A percentile compares a stretch with the other conserved stretches of the same genome.
phyloP scores from a whole-genome alignment of 2,113 vertebrate species.

The Neogobius melanostomus region DNA sequence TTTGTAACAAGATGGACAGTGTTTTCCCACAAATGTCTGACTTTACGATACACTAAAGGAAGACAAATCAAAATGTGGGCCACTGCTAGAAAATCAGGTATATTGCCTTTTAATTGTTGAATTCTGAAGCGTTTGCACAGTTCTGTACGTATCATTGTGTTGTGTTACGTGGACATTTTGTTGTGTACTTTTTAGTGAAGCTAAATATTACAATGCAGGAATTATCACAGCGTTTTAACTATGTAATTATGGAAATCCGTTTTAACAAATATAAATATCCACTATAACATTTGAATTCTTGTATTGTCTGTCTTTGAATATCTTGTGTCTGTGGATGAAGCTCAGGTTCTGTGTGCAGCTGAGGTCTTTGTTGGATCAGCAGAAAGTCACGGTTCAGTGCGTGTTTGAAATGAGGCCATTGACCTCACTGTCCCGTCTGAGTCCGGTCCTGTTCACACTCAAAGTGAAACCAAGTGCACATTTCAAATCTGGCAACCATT shows the following conservation, averaged over 20 bases:
- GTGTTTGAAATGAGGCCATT: conserved; percentile 59
- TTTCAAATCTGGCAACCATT: not conserved
- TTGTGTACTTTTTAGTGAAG: not conserved
- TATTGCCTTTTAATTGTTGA: no score
- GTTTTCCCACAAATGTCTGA: no score
- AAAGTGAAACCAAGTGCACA: not conserved
- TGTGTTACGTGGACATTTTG: not conserved
- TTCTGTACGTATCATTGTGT: not conserved
- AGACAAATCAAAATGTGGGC: no score
- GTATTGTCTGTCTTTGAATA: conserved; percentile 19
- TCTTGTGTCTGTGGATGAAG: not conserved
- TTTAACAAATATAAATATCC: conserved; percentile 40
- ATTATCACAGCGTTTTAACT: conserved; percentile 24
- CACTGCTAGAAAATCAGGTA: no score
- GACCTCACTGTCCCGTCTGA: conserved; percentile 4
- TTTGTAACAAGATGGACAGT: no score
- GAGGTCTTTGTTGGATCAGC: conserved; percentile 50
- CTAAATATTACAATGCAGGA: conserved; percentile 5
- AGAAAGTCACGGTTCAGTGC: conserved; percentile 44
- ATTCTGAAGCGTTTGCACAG: not conserved
- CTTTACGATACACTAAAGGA: no score
- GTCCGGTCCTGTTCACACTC: not conserved
- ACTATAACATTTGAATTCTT: not conserved
- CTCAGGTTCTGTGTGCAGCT: conserved; percentile 8
- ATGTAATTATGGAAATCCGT: conserved; percentile 9